These are phyloP conservation scores for Lochmaea crataegi DNA, from an alignment of 2,888 invertebrate genomes.

Conservation along the genomic window DNA sequence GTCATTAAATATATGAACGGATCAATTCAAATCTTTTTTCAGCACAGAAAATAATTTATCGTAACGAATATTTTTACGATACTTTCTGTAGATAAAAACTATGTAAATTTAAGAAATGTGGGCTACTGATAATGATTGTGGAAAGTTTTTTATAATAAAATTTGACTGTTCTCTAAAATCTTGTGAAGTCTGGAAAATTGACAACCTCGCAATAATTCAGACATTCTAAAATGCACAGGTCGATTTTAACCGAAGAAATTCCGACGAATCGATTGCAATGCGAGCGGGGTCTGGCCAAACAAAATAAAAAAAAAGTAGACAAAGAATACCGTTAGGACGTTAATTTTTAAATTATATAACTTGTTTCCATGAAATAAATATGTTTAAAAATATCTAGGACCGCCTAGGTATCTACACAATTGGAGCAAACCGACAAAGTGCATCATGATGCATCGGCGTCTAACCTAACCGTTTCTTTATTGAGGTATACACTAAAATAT, in stretches of 20 bases:
- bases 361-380: neutral
- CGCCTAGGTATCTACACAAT: neutral
- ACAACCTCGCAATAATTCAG: constrained; percentile 34
- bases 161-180: neutral
- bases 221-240: constrained; percentile 34
- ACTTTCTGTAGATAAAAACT: neutral
- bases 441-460: constrained; percentile 18
- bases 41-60: too few species aligned
- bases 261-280: constrained; percentile 42
- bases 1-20: too few species aligned
- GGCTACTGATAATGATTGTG: too few species aligned
- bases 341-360: constrained; percentile 10
- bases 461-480: constrained; percentile 24
- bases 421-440: constrained; percentile 12
- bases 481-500: constrained; percentile 21
- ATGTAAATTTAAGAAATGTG: too few species aligned
- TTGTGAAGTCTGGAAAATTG: constrained; percentile 21
- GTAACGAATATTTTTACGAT: too few species aligned
- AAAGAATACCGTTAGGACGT: constrained; percentile 20
- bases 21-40: too few species aligned
- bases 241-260: constrained; percentile 35
- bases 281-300: constrained; percentile 10
- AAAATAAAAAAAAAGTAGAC: constrained; percentile 21
- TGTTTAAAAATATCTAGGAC: neutral
- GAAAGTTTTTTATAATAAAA: neutral